phyloP scores from a whole-genome alignment of 2,797 vertebrate species.

The Urophycis tenuis region DNA sequence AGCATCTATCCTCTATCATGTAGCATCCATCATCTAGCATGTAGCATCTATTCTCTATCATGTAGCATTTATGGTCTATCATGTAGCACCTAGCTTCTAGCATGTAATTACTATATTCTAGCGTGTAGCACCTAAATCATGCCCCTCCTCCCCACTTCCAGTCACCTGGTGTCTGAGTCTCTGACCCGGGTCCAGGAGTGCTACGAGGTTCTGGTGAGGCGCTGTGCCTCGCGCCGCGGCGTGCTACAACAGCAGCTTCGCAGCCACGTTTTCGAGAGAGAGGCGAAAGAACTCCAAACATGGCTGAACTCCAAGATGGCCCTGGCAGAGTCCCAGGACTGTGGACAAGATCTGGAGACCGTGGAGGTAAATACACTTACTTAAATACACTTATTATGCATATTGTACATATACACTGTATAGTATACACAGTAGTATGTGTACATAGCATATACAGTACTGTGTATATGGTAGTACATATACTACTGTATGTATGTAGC shows the following conservation, averaged over 20 bases:
- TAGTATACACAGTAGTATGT: too few relatives aligned
- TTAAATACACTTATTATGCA: too few relatives aligned
- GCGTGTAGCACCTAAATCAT: background rate
- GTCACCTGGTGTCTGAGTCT: conserved; percentile 53
- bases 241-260: conserved; percentile 71
- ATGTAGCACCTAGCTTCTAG: too few relatives aligned
- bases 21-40: too few relatives aligned
- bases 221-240: conserved; percentile 57
- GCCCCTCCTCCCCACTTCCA: conserved; percentile 27
- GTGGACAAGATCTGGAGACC: conserved; percentile 80
- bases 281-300: conserved; percentile 73
- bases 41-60: too few relatives aligned
- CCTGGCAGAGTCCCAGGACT: conserved; percentile 73
- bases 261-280: conserved; percentile 77
- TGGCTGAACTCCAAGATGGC: conserved; percentile 77
- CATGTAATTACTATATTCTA: too few relatives aligned
- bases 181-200: conserved; percentile 57
- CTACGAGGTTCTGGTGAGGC: conserved; percentile 65
- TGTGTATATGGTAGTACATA: too few relatives aligned
- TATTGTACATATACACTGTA: too few relatives aligned
- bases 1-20: too few relatives aligned
- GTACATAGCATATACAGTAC: too few relatives aligned
- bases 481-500: too few relatives aligned
- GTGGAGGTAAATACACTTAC: conserved; percentile 79
- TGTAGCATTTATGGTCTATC: too few relatives aligned